Percentiles rank a stretch among this genome's conserved stretches.
These are phyloP conservation scores for Dicaeum eximium DNA, from an alignment of 2,113 vertebrate species.

Conservation along the genomic window DNA sequence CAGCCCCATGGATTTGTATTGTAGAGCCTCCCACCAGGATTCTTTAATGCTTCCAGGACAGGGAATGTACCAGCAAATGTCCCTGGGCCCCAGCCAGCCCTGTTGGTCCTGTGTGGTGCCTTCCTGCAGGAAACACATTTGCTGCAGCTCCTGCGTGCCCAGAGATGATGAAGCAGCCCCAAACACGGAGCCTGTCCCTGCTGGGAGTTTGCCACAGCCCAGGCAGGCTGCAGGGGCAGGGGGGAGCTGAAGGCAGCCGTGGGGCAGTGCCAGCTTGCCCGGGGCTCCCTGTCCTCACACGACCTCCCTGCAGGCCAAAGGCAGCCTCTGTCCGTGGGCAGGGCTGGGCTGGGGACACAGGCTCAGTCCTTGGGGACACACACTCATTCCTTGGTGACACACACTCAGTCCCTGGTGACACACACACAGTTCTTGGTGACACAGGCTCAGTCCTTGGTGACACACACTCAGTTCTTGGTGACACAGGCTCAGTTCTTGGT, in stretches of 20 bases:
- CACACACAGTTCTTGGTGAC: too few species aligned
- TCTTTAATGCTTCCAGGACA: neutral
- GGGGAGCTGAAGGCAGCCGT: neutral
- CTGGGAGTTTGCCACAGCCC: fast-evolving
- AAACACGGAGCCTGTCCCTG: fast-evolving
- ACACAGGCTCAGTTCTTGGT: too few species aligned
- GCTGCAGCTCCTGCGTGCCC: neutral
- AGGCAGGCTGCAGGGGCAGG: neutral
- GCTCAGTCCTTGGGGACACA: too few species aligned
- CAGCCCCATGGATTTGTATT: fast-evolving
- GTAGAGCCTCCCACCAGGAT: neutral
- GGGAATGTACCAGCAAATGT: neutral
- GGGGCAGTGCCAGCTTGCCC: neutral
- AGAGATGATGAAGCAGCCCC: neutral
- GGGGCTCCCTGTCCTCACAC: neutral
- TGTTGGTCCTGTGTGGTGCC: neutral
- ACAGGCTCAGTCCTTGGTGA: fast-evolving
- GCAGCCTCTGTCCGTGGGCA: neutral
- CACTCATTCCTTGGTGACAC: fast-evolving
- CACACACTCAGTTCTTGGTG: neutral
- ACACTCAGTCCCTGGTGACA: fast-evolving
- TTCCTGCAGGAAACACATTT: fast-evolving
- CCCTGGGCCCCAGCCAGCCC: neutral
- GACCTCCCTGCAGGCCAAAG: neutral
- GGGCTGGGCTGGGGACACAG: neutral